These are phyloP conservation scores for Malthinus seriepunctatus DNA, from an alignment of 2,888 invertebrate species.

Conservation along the genomic window DNA sequence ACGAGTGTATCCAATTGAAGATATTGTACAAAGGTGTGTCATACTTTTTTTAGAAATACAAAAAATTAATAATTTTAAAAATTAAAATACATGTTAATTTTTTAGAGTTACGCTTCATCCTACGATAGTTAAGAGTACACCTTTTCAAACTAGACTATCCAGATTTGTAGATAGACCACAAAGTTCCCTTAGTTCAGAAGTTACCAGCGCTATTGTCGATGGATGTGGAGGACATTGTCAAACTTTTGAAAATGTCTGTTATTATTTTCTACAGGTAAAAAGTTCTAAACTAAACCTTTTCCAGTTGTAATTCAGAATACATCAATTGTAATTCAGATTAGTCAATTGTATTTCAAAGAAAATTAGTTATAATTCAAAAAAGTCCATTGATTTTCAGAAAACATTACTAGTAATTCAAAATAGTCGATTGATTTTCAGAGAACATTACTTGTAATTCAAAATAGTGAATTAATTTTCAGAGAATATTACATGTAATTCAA, in stretches of 20 bases:
- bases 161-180: conserved; percentile 45
- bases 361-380: too few species aligned
- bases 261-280: conserved; percentile 68
- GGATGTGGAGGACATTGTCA: conserved; percentile 73
- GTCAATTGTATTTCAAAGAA: too few species aligned
- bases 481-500: too few species aligned
- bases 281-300: too few species aligned
- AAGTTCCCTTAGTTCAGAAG: conserved; percentile 50
- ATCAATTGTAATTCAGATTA: too few species aligned
- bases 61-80: conserved; percentile 2
- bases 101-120: background rate
- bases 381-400: too few species aligned
- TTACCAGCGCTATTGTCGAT: conserved; percentile 60
- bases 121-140: background rate
- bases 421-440: too few species aligned
- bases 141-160: conserved; percentile 16
- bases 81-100: background rate
- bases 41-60: conserved; percentile 6
- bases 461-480: too few species aligned
- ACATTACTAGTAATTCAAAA: too few species aligned
- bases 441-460: too few species aligned
- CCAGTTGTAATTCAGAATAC: too few species aligned
- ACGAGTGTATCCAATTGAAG: background rate
- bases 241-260: conserved; percentile 72
- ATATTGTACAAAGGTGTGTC: background rate